A percentile compares a stretch with the other conserved stretches of the same genome.
phyloP scores from a whole-genome alignment of 1,140 invertebrate species.

The Tetramorium parvispinum region DNA sequence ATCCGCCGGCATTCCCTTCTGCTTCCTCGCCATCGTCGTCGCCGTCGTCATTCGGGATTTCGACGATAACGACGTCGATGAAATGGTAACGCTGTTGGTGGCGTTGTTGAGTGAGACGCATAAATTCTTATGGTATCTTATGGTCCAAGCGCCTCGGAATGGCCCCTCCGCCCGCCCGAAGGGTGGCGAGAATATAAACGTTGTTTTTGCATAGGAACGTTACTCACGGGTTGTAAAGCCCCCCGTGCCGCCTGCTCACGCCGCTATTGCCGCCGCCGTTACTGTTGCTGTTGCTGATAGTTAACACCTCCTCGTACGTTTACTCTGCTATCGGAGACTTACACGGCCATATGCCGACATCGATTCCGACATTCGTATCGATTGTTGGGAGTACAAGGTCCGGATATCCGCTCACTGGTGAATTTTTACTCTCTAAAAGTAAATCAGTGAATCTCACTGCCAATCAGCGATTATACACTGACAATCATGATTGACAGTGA shows the following conservation, averaged over 20 bases:
- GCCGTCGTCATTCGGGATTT: conserved; percentile 49
- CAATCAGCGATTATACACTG: too few relatives aligned
- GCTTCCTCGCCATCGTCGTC: neutral
- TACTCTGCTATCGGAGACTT: conserved; percentile 38
- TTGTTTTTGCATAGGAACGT: conserved; percentile 65
- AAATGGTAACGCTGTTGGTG: conserved; percentile 61
- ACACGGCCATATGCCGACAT: conserved; percentile 21
- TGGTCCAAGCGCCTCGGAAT: conserved; percentile 53
- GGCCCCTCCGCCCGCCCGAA: conserved; percentile 22
- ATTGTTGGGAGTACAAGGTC: conserved; percentile 26
- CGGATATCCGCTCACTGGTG: neutral
- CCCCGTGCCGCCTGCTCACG: neutral
- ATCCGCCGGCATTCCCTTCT: neutral
- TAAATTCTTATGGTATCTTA: conserved; percentile 71
- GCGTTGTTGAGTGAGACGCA: conserved; percentile 59
- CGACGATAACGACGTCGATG: conserved; percentile 39
- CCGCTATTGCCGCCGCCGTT: conserved; percentile 14
- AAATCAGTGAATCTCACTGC: too few relatives aligned
- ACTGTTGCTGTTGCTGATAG: conserved; percentile 1
- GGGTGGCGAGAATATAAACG: conserved; percentile 66
- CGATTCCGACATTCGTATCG: neutral
- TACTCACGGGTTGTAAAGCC: conserved; percentile 60
- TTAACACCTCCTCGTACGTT: conserved; percentile 3
- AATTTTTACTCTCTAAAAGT: too few relatives aligned
- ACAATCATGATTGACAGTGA: too few relatives aligned